Evolutionary conservation across 2,888 invertebrate genomes (phyloP), one percentile per base, ranked within the genome.

Genomic region (Meliscaeva auricollis): DNA sequence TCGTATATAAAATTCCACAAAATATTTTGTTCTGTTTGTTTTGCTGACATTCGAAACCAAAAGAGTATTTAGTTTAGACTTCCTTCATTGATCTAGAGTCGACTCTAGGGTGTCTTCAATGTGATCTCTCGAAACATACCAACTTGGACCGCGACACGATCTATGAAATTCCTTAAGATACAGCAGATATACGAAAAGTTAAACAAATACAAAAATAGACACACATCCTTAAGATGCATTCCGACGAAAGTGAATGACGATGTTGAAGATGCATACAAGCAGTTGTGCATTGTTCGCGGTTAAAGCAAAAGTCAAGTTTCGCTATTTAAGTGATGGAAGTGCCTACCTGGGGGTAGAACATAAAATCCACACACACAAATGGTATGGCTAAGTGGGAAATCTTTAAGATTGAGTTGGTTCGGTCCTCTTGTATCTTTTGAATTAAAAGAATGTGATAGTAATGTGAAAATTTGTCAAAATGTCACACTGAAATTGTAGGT

Each of bases 151-250:
- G 80, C 35, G 70, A 70, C 13, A 26, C 26, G 26, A 26, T 58
- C 13, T 1, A 22, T 1, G 13, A 20, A 84, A 84, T 84, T 84
- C 84, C 15, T 64, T 64, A 2, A 62, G 32, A n/a, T n/a, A n/a
- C n/a, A n/a, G n/a, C n/a, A n/a, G n/a, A n/a, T n/a, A n/a, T n/a
- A n/a, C n/a, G n/a, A n/a, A n/a, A 77, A 72, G 30, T 11, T 60
- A 22, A 69, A 56, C 11, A 50, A 11, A 38, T n/a, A 46, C 70
- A 56, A 58, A 68, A 58, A 77, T 26, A 22, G 46, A 26, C 50
- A 72, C 52, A 62, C 35, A 83, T 74, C 78, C 77, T 83, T 78
- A 72, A 72, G 58, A 79, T 48, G 68, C 60, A 84, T 84, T 84
- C 70, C 58, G 75, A 78, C 9, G 54, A 73, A 83, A 56, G 62